Conservation (phyloP, 1,140 invertebrate genomes). For the Capitella teleta region DNA sequence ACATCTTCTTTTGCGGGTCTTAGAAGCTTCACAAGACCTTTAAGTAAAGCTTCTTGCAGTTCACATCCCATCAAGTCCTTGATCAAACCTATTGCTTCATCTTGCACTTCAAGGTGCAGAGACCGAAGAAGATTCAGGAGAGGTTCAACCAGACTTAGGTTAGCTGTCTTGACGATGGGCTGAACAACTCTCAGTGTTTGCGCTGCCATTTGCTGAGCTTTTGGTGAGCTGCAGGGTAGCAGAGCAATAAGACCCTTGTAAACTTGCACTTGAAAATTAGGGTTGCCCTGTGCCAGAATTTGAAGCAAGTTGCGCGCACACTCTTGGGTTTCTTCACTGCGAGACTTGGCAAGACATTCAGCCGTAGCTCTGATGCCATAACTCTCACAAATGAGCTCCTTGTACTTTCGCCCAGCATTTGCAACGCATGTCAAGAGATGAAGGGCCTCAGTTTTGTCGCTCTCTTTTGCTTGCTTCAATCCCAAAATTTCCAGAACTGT, state of each 20-base stretch:
- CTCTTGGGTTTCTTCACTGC: slow-evolving; percentile 38
- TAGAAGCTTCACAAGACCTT: slow-evolving; percentile 33
- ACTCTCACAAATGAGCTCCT: slow-evolving; percentile 43
- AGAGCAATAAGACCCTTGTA: slow-evolving; percentile 43
- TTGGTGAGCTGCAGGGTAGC: slow-evolving; percentile 40
- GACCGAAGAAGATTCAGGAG: slow-evolving; percentile 33
- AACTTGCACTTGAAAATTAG: slow-evolving; percentile 39
- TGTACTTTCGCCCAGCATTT: slow-evolving; percentile 40
- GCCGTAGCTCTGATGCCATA: slow-evolving; percentile 41
- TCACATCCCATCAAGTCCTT: slow-evolving; percentile 40
- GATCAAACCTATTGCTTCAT: slow-evolving; percentile 40
- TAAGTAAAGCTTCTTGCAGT: slow-evolving; percentile 25
- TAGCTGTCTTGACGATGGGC: slow-evolving; percentile 33
- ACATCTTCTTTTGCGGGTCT: slow-evolving; percentile 26
- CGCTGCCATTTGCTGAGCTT: slow-evolving; percentile 42
- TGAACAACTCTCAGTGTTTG: slow-evolving; percentile 36
- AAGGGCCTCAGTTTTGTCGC: slow-evolving; percentile 34
- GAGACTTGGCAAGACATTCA: slow-evolving; percentile 41
- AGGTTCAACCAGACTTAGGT: slow-evolving; percentile 36
- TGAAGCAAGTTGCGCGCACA: slow-evolving; percentile 32
- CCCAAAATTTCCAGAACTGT: slow-evolving; percentile 39
- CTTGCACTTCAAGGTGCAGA: slow-evolving; percentile 40
- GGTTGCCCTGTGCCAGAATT: slow-evolving; percentile 39
- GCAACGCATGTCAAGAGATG: slow-evolving; percentile 32
- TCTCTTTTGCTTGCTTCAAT: slow-evolving; percentile 37